Conservation (phyloP, 2,888 invertebrate genomes). For the Fragum fragum region DNA sequence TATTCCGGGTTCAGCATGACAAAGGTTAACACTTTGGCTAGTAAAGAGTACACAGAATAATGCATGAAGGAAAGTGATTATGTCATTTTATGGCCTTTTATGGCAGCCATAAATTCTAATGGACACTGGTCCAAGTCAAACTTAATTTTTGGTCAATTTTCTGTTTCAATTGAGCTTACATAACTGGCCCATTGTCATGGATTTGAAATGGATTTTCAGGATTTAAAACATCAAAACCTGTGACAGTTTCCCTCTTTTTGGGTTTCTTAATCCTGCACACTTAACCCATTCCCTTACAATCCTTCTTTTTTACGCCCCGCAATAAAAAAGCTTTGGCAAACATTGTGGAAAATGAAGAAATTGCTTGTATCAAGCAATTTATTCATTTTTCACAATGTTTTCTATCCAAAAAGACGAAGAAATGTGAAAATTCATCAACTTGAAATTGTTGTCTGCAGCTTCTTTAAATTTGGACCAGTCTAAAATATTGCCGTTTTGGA, state of each 20-base stretch:
- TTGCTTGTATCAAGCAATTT: too few relatives aligned
- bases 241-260: not conserved
- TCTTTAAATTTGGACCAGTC: too few relatives aligned
- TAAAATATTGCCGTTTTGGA: too few relatives aligned
- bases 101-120: conserved; percentile 16
- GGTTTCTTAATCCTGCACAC: conserved; percentile 3
- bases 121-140: conserved; percentile 15
- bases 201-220: not conserved
- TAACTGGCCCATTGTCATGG: conserved; percentile 9
- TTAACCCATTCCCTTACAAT: not conserved
- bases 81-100: conserved; percentile 26
- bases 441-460: too few relatives aligned
- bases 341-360: too few relatives aligned
- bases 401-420: too few relatives aligned
- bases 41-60: not conserved
- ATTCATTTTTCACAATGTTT: too few relatives aligned
- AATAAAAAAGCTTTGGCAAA: too few relatives aligned
- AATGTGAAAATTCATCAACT: too few relatives aligned
- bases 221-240: conserved; percentile 1
- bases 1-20: too few relatives aligned
- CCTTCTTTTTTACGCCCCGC: too few relatives aligned
- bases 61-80: not conserved
- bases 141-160: conserved; percentile 54
- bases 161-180: conserved; percentile 24
- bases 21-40: too few relatives aligned